Percentiles rank a stretch among this genome's conserved stretches.
Evolutionary conservation across 1,140 invertebrate species (phyloP).

Genomic region (Phymastichus coffea): DNA sequence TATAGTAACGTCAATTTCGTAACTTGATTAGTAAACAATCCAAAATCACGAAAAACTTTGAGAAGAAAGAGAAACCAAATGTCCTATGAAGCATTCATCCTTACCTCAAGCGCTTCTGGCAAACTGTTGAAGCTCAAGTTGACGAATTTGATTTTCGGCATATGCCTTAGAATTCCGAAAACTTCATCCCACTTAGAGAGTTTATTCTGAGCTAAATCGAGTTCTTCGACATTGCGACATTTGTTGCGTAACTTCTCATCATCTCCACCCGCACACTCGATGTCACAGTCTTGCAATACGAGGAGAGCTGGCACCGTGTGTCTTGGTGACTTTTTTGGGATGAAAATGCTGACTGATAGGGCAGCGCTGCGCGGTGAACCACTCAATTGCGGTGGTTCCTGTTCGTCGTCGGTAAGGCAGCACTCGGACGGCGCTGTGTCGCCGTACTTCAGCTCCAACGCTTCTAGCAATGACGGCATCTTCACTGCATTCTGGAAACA

Average conservation of each 20-base stretch:
- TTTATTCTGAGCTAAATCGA: constrained; percentile 89
- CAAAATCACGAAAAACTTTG: no score
- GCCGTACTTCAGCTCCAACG: constrained; percentile 81
- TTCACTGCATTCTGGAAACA: constrained; percentile 50
- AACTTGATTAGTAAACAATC: no score
- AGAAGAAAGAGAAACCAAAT: not conserved
- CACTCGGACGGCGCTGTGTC: constrained; percentile 59
- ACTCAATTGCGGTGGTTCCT: constrained; percentile 35
- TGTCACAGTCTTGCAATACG: constrained; percentile 86
- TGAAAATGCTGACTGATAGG: constrained; percentile 74
- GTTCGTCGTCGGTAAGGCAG: constrained; percentile 56
- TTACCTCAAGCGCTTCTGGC: constrained; percentile 61
- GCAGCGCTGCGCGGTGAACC: constrained; percentile 31
- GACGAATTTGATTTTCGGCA: constrained; percentile 84
- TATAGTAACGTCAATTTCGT: no score
- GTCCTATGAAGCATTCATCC: no score
- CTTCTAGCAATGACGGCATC: constrained; percentile 83
- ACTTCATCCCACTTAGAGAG: constrained; percentile 84
- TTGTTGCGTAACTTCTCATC: constrained; percentile 71
- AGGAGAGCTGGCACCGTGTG: constrained; percentile 77
- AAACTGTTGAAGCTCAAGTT: constrained; percentile 89
- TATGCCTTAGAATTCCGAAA: constrained; percentile 79
- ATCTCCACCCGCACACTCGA: constrained; percentile 81
- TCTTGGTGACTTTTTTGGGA: constrained; percentile 77
- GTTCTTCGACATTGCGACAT: constrained; percentile 82